Evolutionary conservation across 1,140 invertebrate genomes (phyloP), one percentile per base, ranked within the genome.

Genomic region (Scaptomyza montana): DNA sequence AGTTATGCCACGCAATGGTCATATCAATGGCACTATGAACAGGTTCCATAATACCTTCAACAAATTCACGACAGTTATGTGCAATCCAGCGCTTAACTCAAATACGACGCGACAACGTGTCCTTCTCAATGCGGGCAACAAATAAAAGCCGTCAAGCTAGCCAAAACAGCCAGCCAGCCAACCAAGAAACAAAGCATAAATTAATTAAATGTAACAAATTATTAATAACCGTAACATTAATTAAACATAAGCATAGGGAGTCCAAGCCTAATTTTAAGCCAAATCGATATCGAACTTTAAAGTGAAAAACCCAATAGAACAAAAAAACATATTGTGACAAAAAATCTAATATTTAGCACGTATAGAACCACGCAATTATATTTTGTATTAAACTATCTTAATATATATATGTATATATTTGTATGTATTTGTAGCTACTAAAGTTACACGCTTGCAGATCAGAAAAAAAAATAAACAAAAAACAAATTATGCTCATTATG

Each of bases 221-320:
- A 80, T 36, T 8, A 81, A 81, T 76, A 78, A 86, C 74, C 69
- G 59, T 85, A 85, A 64, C 66, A 60, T 86, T 86, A 78, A 78
- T 70, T 87, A 87, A 70, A 50, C 72, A 54, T 86, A 86, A 89
- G 82, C 67, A 82, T 86, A 86, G 82, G 84, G 82, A 87, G 82
- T 73, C 68, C 71, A 86, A 86, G 82, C 79, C 49, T 86, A 87
- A 55, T 82, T 89, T 70, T 86, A 86, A 86, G 82, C 78, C 59
- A 85, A 85, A 85, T 68, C 77, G 50, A 64, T 65, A 73, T 78
- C 75, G 74, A 72, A 43, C 46, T 57, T 71, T 57, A 30, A 49
- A 61, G 16, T 49, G 30, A 49, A 39, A 55, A 10, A 12, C 3
- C 28, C 49, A 77, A 62, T 30, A 41, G 69, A 62, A 64, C 51